Conservation (phyloP, 2,113 vertebrate species). For the Vimba vimba region DNA sequence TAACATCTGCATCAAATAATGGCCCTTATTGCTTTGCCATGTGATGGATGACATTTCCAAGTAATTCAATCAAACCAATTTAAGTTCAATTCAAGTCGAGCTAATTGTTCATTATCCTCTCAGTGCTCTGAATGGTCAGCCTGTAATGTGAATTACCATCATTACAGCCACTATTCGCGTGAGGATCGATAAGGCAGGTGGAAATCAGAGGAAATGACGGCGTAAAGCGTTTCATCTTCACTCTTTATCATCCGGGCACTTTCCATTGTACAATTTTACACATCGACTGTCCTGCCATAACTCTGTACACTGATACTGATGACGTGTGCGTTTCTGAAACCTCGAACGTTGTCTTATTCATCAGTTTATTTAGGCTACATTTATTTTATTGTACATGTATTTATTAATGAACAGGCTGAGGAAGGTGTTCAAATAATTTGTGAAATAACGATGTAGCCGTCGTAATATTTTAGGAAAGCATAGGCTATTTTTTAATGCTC, state of each 20-base stretch:
- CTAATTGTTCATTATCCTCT: slow-evolving; percentile 56
- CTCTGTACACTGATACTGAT: not conserved
- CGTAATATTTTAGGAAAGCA: not conserved
- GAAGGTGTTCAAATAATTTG: not conserved
- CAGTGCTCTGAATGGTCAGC: slow-evolving; percentile 45
- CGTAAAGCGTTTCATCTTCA: slow-evolving; percentile 7
- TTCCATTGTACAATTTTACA: slow-evolving; percentile 18
- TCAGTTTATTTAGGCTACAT: too few relatives aligned
- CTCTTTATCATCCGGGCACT: slow-evolving; percentile 58
- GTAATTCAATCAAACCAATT: slow-evolving; percentile 59
- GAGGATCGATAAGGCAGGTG: slow-evolving; percentile 56
- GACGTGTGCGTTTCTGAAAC: not conserved
- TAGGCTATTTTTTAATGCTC: too few relatives aligned
- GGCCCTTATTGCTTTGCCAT: slow-evolving; percentile 52
- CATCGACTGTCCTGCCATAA: not conserved
- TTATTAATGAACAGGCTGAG: not conserved
- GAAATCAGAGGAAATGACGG: slow-evolving; percentile 52
- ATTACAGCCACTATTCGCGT: slow-evolving; percentile 52
- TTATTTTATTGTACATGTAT: not conserved
- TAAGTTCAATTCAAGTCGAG: slow-evolving; percentile 53
- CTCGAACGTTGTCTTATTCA: not conserved
- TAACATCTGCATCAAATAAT: slow-evolving; percentile 47
- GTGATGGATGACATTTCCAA: slow-evolving; percentile 59
- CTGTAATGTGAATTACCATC: slow-evolving; percentile 53
- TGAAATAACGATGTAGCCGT: not conserved